Evolutionary conservation across 2,888 invertebrate species (phyloP), one percentile per base, ranked within the genome.

Genomic region (Drosophila eohydei): DNA sequence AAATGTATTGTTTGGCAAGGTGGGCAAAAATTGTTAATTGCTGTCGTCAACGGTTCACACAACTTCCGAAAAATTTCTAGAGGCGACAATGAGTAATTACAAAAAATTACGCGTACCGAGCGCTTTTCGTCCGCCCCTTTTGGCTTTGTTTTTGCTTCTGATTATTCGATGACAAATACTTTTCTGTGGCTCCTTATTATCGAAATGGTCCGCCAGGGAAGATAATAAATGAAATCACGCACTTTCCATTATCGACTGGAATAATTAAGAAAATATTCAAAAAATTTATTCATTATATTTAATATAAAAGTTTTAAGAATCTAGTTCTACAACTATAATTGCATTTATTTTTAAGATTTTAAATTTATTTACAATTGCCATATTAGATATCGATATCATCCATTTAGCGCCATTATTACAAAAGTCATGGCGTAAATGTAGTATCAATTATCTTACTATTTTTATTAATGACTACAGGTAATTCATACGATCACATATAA

Each of bases 91-190:
- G 46, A 74, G 36, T 54, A 79, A 74, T 74, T 74, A 71, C 52
- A 77, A 77, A 59, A 78, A 70, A 65, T 70, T 62, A 79, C 80
- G 77, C 75, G 77, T 77, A 77, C 77, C 77, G 77, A 79, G 75
- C 80, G 76, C 62, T 79, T 66, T 43, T 65, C 77, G 75, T 79
- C 75, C 77, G 80, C 80, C 80, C 80, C 71, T 79, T 75, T 79
- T 77, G 77, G 80, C 80, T 77, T 74, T 79, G 77, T 77, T 79
- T 77, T 74, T 77, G 60, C 60, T 77, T 79, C 75, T 77, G 80
- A 57, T 50, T 74, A 74, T 59, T 78, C 76, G 76, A 79, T 77
- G 75, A 74, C 70, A 62, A 58, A 58, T 65, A 51, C 72, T 59
- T 48, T 59, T 62, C 7, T 16, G 32, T 52, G 34, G 38, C 56